Base-by-base conservation (phyloP, 2,888 invertebrate species). In the Desoria tigrina region DNA sequence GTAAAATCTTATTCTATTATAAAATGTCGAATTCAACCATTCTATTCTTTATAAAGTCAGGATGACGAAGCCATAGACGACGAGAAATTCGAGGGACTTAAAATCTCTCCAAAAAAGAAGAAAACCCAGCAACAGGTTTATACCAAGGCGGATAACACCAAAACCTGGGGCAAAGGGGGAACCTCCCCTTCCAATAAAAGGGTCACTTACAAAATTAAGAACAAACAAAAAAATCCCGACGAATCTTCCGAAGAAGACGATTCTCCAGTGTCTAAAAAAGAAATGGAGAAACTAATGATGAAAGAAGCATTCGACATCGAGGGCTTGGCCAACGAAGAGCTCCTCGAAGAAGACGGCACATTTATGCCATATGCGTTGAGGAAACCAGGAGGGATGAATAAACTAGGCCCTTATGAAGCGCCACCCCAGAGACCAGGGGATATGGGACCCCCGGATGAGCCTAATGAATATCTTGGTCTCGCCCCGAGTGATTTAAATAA, bases 321-420 rank as follows among this genome's bases (percentile, higher is more conserved):
- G 11, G 54, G 55, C 24, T 45, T 60, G 24, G 72, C 69, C 1
- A 65, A 71, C 42, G 72, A 74, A 32, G 71, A 72, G 42, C 49
- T 74, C 3, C 28, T 71, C 1, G 63, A 72, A 21, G 67, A 68
- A 16, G 71, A 72, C 16, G 72, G 72, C 2, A 63, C 55, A 6
- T 58, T 66, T 50, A 24, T 74, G 0, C 62, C 65, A 1, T 74
- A 58, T 26, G 56, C 71, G 6, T 49, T 68, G 42, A 61, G 27
- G n/a, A 18, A 55, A 7, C 16, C 21, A 28, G n/a, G 16, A 21
- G 7, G n/a, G n/a, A n/a, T n/a, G n/a, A n/a, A 4, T 18, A 53
- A 53, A 24, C 21, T 9, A 9, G 37, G 55, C 26, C 55, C 55
- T 45, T 45, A 45, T n/a, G 45, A 16, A 9, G 45, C 9, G 16